Evolutionary conservation across 2,113 vertebrate species (phyloP).

Genomic region (Aegotheles bennettii): DNA sequence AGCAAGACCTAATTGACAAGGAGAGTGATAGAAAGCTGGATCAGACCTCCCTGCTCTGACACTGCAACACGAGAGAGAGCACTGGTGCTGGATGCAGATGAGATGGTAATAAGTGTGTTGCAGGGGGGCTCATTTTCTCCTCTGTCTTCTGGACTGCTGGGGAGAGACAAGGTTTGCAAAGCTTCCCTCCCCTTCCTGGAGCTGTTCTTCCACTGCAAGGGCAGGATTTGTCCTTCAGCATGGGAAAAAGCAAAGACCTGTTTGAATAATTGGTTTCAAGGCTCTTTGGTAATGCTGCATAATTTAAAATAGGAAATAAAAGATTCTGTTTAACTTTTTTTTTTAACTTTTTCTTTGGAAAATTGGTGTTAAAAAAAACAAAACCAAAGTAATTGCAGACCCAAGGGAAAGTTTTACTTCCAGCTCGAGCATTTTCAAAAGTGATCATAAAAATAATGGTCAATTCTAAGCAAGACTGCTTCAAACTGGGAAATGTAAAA

Average conservation of each 20-base stretch:
- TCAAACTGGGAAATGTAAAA: neutral
- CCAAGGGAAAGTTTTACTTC: conserved; percentile 25
- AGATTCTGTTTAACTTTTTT: neutral
- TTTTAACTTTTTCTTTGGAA: neutral
- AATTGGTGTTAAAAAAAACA: neutral
- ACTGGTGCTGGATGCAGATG: neutral
- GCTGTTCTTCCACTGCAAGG: neutral
- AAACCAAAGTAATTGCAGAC: conserved; percentile 12
- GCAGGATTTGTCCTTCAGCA: neutral
- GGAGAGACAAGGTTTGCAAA: neutral
- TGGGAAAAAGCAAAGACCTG: neutral
- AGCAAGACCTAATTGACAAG: neutral
- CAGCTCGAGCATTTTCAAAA: neutral
- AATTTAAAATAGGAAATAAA: neutral
- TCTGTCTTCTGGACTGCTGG: accelerated
- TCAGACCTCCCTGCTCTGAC: neutral
- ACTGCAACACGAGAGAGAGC: accelerated
- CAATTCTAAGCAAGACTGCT: neutral
- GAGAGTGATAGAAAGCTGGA: neutral
- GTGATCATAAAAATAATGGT: neutral
- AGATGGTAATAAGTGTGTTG: neutral
- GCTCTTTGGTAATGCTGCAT: neutral
- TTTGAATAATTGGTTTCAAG: neutral
- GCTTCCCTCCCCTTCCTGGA: neutral
- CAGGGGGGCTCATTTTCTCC: neutral